Evolutionary conservation across 2,888 invertebrate genomes (phyloP), one percentile per base, ranked within the genome.

Genomic region (Heteropelma amictum): DNA sequence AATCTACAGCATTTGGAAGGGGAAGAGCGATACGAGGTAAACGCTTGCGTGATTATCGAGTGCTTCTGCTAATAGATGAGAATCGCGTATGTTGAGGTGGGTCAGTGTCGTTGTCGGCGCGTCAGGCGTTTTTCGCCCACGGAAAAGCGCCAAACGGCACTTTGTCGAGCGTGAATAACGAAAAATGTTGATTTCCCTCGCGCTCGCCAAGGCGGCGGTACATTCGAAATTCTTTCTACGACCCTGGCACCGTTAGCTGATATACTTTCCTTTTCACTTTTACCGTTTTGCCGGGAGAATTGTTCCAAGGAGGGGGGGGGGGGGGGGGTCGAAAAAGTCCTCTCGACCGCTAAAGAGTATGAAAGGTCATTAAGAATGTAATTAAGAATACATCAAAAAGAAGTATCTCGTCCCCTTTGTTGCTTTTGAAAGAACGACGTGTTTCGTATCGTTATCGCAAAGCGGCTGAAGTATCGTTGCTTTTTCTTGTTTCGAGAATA

Each of bases 191-290:
- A 19, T 8, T 19, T 10, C 7, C 3, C 12, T 12, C 3, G 10
- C 7, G 45, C 21, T n/a, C 45, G 14, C 35, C 0, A 21, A 8
- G 19, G 5, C 3, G 33, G 2, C 8, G 3, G 21, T 14, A 17
- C 2, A 10, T 28, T 21, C 33, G 21, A 47, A 45, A 56, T 61
- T 68, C 54, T 71, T 38, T 72, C 35, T 74, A 54, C 78, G 86
- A 82, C 87, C 88, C 84, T 88, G 88, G 87, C 88, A 87, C 82
- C 82, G 74, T 87, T 86, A 87, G 86, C 87, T 76, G 82, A 80
- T 86, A 83, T 82, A 88, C 88, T 88, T 88, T 88, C 88, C 82
- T 85, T 87, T 85, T 87, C 87, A 84, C 84, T 86, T 86, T 84
- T 84, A 84, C 84, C 79, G 81, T 82, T 80, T 38, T 60, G 35